These are phyloP conservation scores for Platynereis dumerilii DNA, from an alignment of 2,888 invertebrate species.

Conservation along the genomic window DNA sequence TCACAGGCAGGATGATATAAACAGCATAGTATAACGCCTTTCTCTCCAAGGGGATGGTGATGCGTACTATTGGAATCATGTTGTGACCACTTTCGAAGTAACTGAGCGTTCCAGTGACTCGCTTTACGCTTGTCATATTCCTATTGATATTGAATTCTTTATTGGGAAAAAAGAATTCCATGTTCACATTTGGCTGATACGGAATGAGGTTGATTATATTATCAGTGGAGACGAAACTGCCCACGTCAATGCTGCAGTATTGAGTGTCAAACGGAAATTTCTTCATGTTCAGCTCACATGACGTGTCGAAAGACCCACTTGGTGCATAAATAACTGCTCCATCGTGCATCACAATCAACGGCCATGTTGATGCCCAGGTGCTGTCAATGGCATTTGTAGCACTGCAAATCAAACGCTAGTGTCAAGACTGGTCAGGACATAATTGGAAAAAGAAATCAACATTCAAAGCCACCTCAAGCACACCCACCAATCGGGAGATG, in stretches of 20 bases:
- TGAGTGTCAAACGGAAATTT: constrained; percentile 7
- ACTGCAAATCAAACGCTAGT: too few species aligned
- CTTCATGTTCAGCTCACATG: background rate
- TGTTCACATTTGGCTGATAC: background rate
- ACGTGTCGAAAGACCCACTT: background rate
- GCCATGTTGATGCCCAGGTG: background rate
- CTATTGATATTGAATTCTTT: background rate
- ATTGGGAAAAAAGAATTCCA: background rate
- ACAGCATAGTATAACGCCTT: background rate
- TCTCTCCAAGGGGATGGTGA: constrained; percentile 4
- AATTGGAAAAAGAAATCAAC: too few species aligned
- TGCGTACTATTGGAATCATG: background rate
- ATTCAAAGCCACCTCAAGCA: too few species aligned
- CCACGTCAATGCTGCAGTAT: background rate
- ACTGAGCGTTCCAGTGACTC: background rate
- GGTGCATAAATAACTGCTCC: constrained; percentile 3
- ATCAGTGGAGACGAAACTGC: background rate
- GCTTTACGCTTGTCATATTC: background rate
- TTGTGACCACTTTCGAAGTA: background rate
- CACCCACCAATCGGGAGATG: too few species aligned
- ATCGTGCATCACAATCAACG: background rate
- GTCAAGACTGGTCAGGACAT: too few species aligned
- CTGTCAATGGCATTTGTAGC: background rate
- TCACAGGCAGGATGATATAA: background rate
- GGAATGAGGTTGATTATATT: background rate